Conservation (phyloP, 2,113 vertebrate species). For the Pelusios castaneus region DNA sequence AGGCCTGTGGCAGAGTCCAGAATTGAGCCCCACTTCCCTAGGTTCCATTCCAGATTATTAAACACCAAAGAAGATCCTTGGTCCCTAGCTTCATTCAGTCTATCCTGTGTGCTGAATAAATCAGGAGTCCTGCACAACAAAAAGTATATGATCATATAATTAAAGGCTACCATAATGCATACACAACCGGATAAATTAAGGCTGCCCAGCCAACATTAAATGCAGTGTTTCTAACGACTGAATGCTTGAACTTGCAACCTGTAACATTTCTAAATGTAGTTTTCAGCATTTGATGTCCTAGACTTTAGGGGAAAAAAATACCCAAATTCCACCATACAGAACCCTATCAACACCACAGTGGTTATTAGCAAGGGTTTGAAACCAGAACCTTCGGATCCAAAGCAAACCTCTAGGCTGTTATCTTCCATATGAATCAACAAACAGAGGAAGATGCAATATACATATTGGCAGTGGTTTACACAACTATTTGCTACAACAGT, state of each 20-base stretch:
- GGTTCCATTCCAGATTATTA: neutral
- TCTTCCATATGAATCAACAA: neutral
- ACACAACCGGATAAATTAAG: neutral
- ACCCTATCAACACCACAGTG: neutral
- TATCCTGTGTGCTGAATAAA: neutral
- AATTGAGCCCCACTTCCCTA: neutral
- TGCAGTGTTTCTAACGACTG: neutral
- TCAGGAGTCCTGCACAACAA: neutral
- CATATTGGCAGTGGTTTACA: neutral
- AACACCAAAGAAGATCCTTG: neutral
- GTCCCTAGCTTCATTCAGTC: neutral
- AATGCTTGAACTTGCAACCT: neutral
- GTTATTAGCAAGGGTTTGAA: neutral
- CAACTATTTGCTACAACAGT: neutral
- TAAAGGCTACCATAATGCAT: neutral
- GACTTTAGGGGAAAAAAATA: neutral
- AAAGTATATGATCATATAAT: neutral
- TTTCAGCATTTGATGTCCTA: neutral
- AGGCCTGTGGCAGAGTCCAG: neutral
- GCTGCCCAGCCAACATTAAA: neutral
- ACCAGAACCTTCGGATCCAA: neutral
- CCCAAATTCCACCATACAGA: neutral
- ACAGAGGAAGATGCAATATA: rapidly evolving
- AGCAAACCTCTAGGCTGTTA: neutral
- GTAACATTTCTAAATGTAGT: neutral